These are phyloP conservation scores for Metalampra italica DNA, from an alignment of 2,888 invertebrate genomes.

Conservation along the genomic window DNA sequence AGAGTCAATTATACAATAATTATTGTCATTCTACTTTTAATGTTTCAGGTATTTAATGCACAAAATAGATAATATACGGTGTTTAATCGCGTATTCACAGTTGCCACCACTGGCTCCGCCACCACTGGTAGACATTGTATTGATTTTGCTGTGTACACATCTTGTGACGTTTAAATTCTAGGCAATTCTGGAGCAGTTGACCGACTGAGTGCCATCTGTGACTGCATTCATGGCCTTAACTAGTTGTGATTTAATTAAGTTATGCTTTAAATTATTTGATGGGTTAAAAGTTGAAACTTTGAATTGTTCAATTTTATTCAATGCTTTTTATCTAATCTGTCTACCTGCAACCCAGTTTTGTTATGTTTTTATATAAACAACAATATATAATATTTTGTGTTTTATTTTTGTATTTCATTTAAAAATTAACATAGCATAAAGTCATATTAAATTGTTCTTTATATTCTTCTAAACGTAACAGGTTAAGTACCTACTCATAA, in stretches of 20 bases:
- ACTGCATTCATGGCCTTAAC: slow-evolving; percentile 1
- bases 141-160: neutral
- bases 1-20: neutral
- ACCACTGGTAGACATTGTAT: neutral
- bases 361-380: slow-evolving; percentile 31
- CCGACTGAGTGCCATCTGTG: neutral
- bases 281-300: no score
- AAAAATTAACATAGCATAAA: neutral
- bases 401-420: slow-evolving; percentile 21
- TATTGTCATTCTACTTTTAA: neutral
- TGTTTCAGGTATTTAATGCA: neutral
- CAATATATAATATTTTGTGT: slow-evolving; percentile 17
- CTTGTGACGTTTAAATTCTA: neutral
- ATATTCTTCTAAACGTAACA: slow-evolving; percentile 1
- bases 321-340: neutral
- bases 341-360: neutral
- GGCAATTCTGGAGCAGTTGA: neutral
- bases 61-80: neutral
- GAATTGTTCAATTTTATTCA: no score
- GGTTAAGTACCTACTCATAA: neutral
- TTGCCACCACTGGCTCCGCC: no score
- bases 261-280: neutral
- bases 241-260: slow-evolving; percentile 4
- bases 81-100: no score
- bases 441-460: neutral